Evolutionary conservation across 1,140 invertebrate species (phyloP), one percentile per base, ranked within the genome.

Genomic region (Homarus americanus): DNA sequence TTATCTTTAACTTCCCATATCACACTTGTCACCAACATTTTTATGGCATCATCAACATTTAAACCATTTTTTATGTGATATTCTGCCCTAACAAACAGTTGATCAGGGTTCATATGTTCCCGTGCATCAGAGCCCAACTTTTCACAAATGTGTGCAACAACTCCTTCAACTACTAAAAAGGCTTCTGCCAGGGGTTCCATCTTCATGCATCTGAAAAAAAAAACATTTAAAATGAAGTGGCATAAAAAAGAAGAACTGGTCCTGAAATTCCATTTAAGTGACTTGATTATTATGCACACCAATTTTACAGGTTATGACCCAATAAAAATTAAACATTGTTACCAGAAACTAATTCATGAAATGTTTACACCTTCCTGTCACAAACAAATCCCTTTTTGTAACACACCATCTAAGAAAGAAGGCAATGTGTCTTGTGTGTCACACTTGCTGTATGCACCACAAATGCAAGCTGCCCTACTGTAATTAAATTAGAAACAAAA

Each of bases 121-220:
- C 63, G 28, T 36, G 87, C 87, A 38, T 80, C 87, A 36, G 69
- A 38, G n/a, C 87, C 87, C 15, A 90, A 34, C 20, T 41, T 63
- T 9, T 20, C 63, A 83, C 72, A 66, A 38, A 90, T 63, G 5
- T 90, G 36, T 73, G 32, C 72, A 76, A 63, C 36, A 53, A 90
- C 87, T 24, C 72, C 87, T 75, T 83, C 69, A 41, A 90, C 72
- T 63, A 90, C 72, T 38, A 44, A 34, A 49, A 75, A n/a, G 10
- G 79, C 80, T 69, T 83, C 34, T 28, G 82, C 38, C 41, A 73
- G 17, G 41, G 80, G 44, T 76, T 90, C 87, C 87, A 90, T 87
- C 34, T 44, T 63, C 38, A 41, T 40, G 36, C 12, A n/a, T 17
- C 84, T 87, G 84, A 75, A 87, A 87, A 58, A 44, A 36, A 58